These are phyloP conservation scores for Malacosoma neustria DNA, from an alignment of 2,888 invertebrate genomes.

Conservation along the genomic window DNA sequence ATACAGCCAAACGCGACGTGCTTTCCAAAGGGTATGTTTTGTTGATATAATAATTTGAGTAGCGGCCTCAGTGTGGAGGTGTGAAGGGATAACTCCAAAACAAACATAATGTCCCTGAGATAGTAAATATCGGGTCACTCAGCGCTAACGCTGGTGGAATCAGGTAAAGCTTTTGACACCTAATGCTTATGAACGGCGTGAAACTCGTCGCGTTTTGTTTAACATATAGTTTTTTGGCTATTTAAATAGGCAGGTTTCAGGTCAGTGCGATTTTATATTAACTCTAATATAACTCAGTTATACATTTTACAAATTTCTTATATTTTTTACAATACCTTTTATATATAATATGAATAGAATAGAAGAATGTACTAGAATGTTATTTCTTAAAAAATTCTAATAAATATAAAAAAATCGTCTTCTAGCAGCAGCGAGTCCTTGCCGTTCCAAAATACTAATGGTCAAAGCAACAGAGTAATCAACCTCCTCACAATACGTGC, in stretches of 20 bases:
- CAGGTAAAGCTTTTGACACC: slow-evolving; percentile 75
- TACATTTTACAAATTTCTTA: too few relatives aligned
- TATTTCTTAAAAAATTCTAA: too few relatives aligned
- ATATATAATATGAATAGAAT: too few relatives aligned
- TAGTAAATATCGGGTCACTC: slow-evolving; percentile 47
- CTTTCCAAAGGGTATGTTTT: slow-evolving; percentile 40
- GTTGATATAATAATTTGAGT: slow-evolving; percentile 60
- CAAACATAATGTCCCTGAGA: slow-evolving; percentile 57
- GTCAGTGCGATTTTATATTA: slow-evolving; percentile 25
- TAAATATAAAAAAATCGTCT: too few relatives aligned
- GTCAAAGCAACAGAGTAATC: too few relatives aligned
- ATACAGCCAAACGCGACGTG: slow-evolving; percentile 26
- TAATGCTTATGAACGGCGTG: slow-evolving; percentile 50
- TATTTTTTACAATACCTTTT: too few relatives aligned
- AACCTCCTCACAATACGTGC: too few relatives aligned
- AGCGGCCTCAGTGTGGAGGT: slow-evolving; percentile 48
- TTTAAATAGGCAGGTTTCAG: slow-evolving; percentile 38
- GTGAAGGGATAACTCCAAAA: slow-evolving; percentile 68
- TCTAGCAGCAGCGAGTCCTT: too few relatives aligned
- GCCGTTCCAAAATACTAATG: too few relatives aligned
- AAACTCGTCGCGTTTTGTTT: slow-evolving; percentile 63
- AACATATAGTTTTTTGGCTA: slow-evolving; percentile 53
- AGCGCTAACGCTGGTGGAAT: slow-evolving; percentile 54
- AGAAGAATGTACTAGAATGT: too few relatives aligned
- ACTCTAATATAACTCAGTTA: background rate